Base-by-base conservation (phyloP, 2,113 vertebrate genomes). In the Arothron firmamentum region DNA sequence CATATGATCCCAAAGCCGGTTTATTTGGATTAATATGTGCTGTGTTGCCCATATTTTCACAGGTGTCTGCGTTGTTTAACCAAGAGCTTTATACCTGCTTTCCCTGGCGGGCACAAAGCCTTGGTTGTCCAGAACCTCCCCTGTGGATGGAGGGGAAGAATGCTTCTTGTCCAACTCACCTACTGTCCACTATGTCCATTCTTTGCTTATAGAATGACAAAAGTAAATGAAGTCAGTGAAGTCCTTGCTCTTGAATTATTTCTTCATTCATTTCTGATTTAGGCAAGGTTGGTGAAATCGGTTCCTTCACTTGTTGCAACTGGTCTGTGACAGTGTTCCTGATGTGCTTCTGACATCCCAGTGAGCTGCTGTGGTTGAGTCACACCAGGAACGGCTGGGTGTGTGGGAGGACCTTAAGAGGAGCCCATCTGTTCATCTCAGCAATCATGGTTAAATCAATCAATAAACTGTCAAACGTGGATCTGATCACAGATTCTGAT, bases 1-100 rank as follows among this genome's bases (percentile, higher is more conserved):
- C 56, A 67, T 77, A 70, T 65, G 19, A 73, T 53, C 66, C 80
- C 64, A 69, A 62, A 72, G 68, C 79, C 71, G 77, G 82, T 88
- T 90, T 88, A 89, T 89, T 88, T 88, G 83, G 69, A 83, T 86
- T 87, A 86, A 90, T 88, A 85, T 70, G 70, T 75, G 78, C 71
- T 86, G 78, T 34, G 72, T 71, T 78, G 74, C 82, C 79, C 66
- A 38, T 90, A 81, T 89, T 89, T 90, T 87, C 80, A 87, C 88
- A 90, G 89, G 89, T 89, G 89, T 73, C 65, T 67, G 46, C 80
- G 78, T 76, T 88, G 85, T 88, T 86, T 81, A 84, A 87, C 66
- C 72, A 63, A 79, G 76, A 85, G 72, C 65, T 62, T 53, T 75
- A 82, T 65, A 80, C 76, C 78, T 79, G 73, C 78, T 84, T 85